Evolutionary conservation across 53 echinoderm and acorn worm species (phyloP), one percentile per base, ranked within the genome.

Genomic region (Astropecten irregularis): DNA sequence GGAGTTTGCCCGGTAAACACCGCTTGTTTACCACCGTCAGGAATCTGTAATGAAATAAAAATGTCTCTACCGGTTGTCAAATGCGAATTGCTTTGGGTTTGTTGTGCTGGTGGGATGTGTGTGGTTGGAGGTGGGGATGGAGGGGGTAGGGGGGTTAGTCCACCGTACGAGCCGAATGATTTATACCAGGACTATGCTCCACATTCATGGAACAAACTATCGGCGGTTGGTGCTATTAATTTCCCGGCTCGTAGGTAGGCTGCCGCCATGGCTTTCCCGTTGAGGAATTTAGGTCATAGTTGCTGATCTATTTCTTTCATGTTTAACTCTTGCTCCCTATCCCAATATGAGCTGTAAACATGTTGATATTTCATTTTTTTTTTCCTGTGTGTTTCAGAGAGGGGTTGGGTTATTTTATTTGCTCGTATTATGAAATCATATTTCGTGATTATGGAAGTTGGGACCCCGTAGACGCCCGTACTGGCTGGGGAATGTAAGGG

Each of bases 371-470:
- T 16, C 37, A 46, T 16, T 14, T 8, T 46, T 48, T 0, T 40
- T 67, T 1, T 40, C 0, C 11, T 9, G 16, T 0, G 2, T 59
- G 2, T 1, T 1, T n/a, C 37, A 0, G 19, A 25, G 9, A 6
- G 79, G 47, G 79, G 50, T n/a, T 27, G 28, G 9, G 32, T 16
- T 47, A 22, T 20, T 73, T 33, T 53, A 53, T 32, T n/a, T n/a
- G n/a, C n/a, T n/a, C n/a, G n/a, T n/a, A n/a, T 79, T 62, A 79
- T 79, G 79, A 79, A 79, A 79, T 79, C 79, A 79, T 79, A 79
- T 79, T 79, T 79, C 59, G 62, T 79, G 62, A 46, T 79, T 62
- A 40, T n/a, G 79, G 47, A 33, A 68, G 46, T 37, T 44, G 40
- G 13, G 37, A 21, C 61, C 21, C 31, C 32, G 15, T 15, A 19